Conservation (phyloP, 2,113 vertebrate species). For the Alligator mississippiensis region DNA sequence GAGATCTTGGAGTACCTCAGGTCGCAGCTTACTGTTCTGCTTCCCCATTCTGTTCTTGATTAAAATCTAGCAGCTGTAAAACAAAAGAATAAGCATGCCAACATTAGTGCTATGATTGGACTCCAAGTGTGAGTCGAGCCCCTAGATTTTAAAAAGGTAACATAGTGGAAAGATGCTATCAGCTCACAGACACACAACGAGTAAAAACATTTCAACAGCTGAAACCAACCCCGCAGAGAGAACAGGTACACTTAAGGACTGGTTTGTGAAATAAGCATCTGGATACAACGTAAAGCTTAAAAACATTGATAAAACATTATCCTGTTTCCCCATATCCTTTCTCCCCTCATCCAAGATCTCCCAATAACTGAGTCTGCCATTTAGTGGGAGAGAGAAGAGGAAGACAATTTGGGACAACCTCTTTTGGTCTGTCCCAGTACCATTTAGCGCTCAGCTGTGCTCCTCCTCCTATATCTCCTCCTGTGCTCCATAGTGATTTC, state of each 20-base stretch:
- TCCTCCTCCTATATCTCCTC: not conserved
- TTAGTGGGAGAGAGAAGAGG: not conserved
- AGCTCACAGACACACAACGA: not conserved
- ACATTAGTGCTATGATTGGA: not conserved
- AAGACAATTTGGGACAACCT: not conserved
- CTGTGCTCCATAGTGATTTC: fast-evolving
- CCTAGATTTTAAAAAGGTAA: not conserved
- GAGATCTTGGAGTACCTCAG: conserved; percentile 89
- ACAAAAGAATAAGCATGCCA: not conserved
- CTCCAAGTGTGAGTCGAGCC: not conserved
- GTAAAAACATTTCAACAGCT: not conserved
- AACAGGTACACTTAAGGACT: not conserved
- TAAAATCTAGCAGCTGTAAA: conserved; percentile 53
- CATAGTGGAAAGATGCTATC: fast-evolving
- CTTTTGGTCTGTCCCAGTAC: not conserved
- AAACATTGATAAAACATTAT: not conserved
- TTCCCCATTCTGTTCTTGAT: conserved; percentile 82
- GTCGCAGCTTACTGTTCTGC: conserved; percentile 91
- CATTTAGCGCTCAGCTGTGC: not conserved
- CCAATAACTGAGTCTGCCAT: not conserved
- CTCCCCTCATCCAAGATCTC: not conserved
- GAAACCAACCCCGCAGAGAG: not conserved
- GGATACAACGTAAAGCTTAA: not conserved
- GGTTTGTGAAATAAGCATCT: not conserved
- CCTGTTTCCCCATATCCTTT: conserved; percentile 1